Base-by-base conservation (phyloP, 2,888 invertebrate species). In the Drosophila mulleri region DNA sequence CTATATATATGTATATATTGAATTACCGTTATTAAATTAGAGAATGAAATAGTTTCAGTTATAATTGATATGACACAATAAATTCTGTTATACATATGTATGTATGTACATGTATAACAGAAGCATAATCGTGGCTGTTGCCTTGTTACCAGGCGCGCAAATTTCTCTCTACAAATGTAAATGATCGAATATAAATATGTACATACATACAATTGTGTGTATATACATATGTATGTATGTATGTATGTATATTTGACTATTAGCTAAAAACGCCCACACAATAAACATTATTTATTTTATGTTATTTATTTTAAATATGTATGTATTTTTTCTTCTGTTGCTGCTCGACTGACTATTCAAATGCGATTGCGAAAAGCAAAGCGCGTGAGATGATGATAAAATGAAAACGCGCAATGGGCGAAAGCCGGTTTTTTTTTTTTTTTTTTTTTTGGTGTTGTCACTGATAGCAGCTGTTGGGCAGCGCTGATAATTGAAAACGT, bases 241-340 rank as follows among this genome's bases (percentile, higher is more conserved):
- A 3, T 61, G 23, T 56, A 16, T 53, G 2, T 39, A 14, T 52
- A n/a, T 58, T 50, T 18, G 50, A 65, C 64, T 78, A 68, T 68
- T 78, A 68, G 63, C 63, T 16, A 48, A 58, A 78, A 54, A 78
- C 75, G 75, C 78, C 75, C 69, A 73, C 76, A 63, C 45, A 53
- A 72, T 77, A 64, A 67, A 60, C 32, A 47, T 39, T 18, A 42
- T 45, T 20, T 44, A 44, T 44, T 44, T 45, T 45, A 23, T 45
- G 16, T 45, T 0, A 16, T 8, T 45, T 45, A 16, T 23, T 23
- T 23, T 3, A 14, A 1, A 23, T 45, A 23, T 47, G 11, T 9
- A 32, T 16, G 48, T 53, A n/a, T n/a, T n/a, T n/a, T 35, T 64
- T 18, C 0, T 29, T 6, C 8, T 23, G 42, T 57, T 62, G 62